A percentile compares a stretch with the other conserved stretches of the same genome.
Evolutionary conservation across 2,113 vertebrate genomes (phyloP).

Genomic region (Antennarius striatus): DNA sequence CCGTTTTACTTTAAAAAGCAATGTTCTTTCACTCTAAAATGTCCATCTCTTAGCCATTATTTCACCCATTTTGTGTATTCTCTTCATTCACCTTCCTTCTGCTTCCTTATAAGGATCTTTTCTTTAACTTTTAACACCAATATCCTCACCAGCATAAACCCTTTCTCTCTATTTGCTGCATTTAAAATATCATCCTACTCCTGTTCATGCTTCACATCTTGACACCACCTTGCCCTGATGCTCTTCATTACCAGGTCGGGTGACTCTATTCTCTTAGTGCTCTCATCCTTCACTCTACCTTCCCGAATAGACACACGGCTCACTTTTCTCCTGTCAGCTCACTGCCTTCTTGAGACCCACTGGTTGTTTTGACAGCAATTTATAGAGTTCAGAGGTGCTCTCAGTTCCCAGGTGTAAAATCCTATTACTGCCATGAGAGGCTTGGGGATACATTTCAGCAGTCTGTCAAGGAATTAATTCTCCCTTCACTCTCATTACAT

Average conservation of each 20-base stretch:
- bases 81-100: too few species aligned
- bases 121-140: not conserved
- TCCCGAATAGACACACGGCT: slow-evolving; percentile 22
- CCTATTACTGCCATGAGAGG: slow-evolving; percentile 62
- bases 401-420: slow-evolving; percentile 71
- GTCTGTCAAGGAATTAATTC: slow-evolving; percentile 43
- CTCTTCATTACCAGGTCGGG: slow-evolving; percentile 21
- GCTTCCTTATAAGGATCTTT: too few species aligned
- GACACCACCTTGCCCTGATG: slow-evolving; percentile 30
- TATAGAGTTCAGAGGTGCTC: slow-evolving; percentile 58
- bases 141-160: slow-evolving; percentile 8
- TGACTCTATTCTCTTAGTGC: slow-evolving; percentile 24
- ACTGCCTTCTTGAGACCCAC: slow-evolving; percentile 55
- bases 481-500: slow-evolving; percentile 42
- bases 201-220: slow-evolving; percentile 30
- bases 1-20: not conserved
- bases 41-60: not conserved
- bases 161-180: not conserved
- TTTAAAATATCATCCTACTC: slow-evolving; percentile 6
- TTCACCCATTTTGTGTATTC: too few species aligned
- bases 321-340: slow-evolving; percentile 28
- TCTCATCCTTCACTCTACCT: slow-evolving; percentile 10
- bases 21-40: not conserved
- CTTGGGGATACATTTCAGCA: slow-evolving; percentile 49
- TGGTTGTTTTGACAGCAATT: slow-evolving; percentile 70